A percentile compares a stretch with the other conserved stretches of the same genome.
Conservation (phyloP, 2,888 invertebrate species). For the Caenorhabditis angaria region DNA sequence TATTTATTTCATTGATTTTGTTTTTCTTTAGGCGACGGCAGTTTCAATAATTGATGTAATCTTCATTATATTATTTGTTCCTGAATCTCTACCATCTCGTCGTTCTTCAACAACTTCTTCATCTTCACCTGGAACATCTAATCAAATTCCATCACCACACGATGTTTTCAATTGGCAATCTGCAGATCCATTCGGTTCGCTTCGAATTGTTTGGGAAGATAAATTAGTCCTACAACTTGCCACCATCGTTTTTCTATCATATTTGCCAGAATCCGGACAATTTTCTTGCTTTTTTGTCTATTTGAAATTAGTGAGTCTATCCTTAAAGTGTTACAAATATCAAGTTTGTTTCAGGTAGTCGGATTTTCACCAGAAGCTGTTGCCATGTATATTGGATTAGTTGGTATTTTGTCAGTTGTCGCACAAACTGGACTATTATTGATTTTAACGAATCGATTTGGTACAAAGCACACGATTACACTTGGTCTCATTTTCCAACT, state of each 20-base stretch:
- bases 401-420: conserved; percentile 92
- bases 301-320: conserved; percentile 82
- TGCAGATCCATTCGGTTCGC: conserved; percentile 87
- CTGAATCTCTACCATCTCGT: conserved; percentile 96
- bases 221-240: conserved; percentile 85
- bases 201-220: conserved; percentile 62
- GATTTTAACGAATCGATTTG: conserved; percentile 76
- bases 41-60: conserved; percentile 95
- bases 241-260: conserved; percentile 94
- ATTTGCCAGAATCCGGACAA: conserved; percentile 94
- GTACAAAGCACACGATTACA: conserved; percentile 96
- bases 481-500: conserved; percentile 94
- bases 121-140: neutral
- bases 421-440: conserved; percentile 78
- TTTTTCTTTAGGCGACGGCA: conserved; percentile 81
- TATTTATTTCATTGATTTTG: too few relatives aligned
- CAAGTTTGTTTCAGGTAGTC: conserved; percentile 79
- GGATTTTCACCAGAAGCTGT: conserved; percentile 93
- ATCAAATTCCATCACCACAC: conserved; percentile 22
- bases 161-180: conserved; percentile 85
- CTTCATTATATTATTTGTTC: conserved; percentile 96
- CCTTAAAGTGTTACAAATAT: neutral
- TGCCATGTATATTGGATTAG: conserved; percentile 94
- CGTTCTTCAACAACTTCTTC: conserved; percentile 72
- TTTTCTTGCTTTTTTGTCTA: conserved; percentile 99